Evolutionary conservation across 2,113 vertebrate genomes (phyloP), one percentile per base, ranked within the genome.

Genomic region (Dryoscopus gambensis): DNA sequence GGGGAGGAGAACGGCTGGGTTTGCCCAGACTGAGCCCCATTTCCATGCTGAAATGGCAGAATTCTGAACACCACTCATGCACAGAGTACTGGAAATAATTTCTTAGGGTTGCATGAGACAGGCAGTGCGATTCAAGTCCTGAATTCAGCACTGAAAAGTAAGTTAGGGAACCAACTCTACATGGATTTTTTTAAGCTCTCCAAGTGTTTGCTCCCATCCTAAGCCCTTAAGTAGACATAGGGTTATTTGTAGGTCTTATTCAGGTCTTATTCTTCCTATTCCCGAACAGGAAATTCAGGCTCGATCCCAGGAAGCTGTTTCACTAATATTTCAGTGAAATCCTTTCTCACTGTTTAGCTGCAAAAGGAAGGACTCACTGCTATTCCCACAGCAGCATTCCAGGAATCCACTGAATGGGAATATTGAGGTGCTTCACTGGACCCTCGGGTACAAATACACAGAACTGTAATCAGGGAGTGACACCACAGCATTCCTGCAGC

Each of bases 401-500:
- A 69, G 25, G 44, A 50, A 14, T 31, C 42, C 70, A 9, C 0
- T 20, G 14, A 24, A 14, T 2, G 4, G 27, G 33, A 75, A 50
- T 21, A 19, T 6, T 15, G 33, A 60, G 39, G 49, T 15, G 37
- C 59, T 47, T 63, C 46, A 13, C 7, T 42, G 57, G 19, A 25
- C 12, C 1, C 14, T 63, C 15, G 27, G 37, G 49, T 37, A 22
- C 53, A 18, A 10, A 50, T 8, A 13, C 5, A 0, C 6, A 13
- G 6, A 7, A 18, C 0, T 68, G 23, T 18, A 14, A 52, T 10
- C 4, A 15, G 13, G 8, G 17, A 6, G 24, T 30, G 30, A n/a
- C 39, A 62, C 64, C 67, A 59, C 55, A 7, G 6, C 59, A 46
- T 33, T 73, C 73, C 74, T 52, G 70, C 56, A 76, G 35, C 22